Base-by-base conservation (phyloP, 2,797 vertebrate species). In the Centroberyx gerrardi region DNA sequence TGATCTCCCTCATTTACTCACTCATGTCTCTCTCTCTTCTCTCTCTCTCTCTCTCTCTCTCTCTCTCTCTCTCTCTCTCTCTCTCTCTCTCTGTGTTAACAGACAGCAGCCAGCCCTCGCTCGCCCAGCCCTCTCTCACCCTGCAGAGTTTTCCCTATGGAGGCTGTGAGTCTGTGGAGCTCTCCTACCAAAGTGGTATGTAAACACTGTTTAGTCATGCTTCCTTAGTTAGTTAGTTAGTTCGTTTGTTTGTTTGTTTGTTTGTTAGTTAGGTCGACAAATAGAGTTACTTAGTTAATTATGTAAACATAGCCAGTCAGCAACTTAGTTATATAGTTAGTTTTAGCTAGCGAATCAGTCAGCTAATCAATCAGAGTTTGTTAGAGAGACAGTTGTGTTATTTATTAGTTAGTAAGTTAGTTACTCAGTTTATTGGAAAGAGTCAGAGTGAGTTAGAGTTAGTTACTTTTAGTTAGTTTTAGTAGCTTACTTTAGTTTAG, bases 71-170 rank as follows among this genome's bases (percentile, higher is more conserved):
- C 27, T 64, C 53, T 68, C 14, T 70, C 31, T 68, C 6, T 40
- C 49, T 52, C 27, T 73, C 12, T 52, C 42, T 76, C 12, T 40
- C 61, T 68, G 72, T 78, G 64, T 85, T 88, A 17, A 89, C 95
- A 99, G 98, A 97, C 85, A 96, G 96, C 71, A 96, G 97, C 92
- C 97, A 97, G 2, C 96, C 96, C 2, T 97, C 98, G 59, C 93
- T 99, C 78, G 90, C 94, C 53, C 97, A 98, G 91, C 97, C 97
- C 0, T 97, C 97, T 0, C 90, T 98, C 88, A 98, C 96, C 53
- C 96, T 99, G 89, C 98, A 98, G 95, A 97, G 97, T 3, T 98
- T 98, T 81, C 97, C 97, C 0, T 99, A 98, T 55, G 95, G 97
- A 75, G 95, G 96, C 81, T 98, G 97, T 0, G 98, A 99, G 93